Conservation (phyloP, 1,140 invertebrate genomes). For the Drosophila navojoa region DNA sequence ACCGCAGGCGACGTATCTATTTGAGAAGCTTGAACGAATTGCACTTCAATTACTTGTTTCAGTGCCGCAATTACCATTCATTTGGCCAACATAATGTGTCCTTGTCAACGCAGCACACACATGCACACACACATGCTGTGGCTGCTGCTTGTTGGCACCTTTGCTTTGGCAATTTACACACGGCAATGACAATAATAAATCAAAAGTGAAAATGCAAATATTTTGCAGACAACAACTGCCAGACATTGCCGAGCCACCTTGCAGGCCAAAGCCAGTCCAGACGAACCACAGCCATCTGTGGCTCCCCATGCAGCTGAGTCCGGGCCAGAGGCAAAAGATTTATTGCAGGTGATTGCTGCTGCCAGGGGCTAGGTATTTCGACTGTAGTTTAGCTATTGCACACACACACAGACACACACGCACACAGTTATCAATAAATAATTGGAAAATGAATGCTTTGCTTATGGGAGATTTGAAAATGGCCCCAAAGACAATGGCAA, state of each 20-base stretch:
- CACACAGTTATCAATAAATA: conserved; percentile 72
- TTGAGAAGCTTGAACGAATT: conserved; percentile 46
- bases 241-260: conserved; percentile 44
- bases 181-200: conserved; percentile 82
- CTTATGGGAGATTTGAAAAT: conserved; percentile 75
- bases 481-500: conserved; percentile 60
- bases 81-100: conserved; percentile 79
- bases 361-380: conserved; percentile 18
- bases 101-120: conserved; percentile 60
- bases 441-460: conserved; percentile 81
- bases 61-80: conserved; percentile 80
- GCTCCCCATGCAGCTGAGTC: conserved; percentile 23
- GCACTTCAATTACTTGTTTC: conserved; percentile 82
- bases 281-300: conserved; percentile 8
- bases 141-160: conserved; percentile 78
- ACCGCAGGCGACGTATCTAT: conserved; percentile 48
- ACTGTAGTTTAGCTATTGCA: conserved; percentile 6
- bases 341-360: conserved; percentile 59
- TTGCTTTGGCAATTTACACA: conserved; percentile 80
- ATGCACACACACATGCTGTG: conserved; percentile 7
- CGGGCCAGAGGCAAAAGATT: conserved; percentile 41
- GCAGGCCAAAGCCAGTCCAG: conserved; percentile 42
- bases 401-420: conserved; percentile 1
- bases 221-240: conserved; percentile 54
- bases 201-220: conserved; percentile 83